phyloP scores from a whole-genome alignment of 2,797 vertebrate species.

The Rhodeus uyekii region DNA sequence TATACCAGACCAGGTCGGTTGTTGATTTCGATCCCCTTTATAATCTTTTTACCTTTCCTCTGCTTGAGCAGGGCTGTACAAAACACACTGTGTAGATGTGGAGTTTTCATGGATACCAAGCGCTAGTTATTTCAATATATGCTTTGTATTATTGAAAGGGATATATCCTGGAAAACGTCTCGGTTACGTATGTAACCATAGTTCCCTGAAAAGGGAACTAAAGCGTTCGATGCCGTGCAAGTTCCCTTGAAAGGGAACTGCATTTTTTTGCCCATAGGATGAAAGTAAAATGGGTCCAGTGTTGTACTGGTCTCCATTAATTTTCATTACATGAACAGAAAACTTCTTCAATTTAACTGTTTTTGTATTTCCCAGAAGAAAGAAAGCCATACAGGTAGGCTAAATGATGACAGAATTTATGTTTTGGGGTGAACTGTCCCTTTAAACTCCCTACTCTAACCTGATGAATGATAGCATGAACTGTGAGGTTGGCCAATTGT shows the following conservation, averaged over 20 bases:
- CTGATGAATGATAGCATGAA: neutral
- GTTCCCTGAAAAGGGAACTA: no score
- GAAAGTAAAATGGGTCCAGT: neutral
- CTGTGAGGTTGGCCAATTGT: neutral
- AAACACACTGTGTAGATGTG: neutral
- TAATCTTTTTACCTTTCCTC: conserved; percentile 20
- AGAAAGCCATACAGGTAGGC: neutral
- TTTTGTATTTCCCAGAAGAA: neutral
- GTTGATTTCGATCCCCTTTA: conserved; percentile 12
- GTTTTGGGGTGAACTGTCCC: neutral
- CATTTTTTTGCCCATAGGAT: neutral
- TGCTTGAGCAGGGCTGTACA: neutral
- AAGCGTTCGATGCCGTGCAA: no score
- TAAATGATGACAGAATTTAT: neutral
- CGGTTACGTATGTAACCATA: no score
- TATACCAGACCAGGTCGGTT: neutral
- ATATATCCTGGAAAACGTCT: neutral
- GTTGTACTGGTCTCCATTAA: neutral
- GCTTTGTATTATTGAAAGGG: conserved; percentile 7
- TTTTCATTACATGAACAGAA: neutral
- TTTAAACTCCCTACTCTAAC: neutral
- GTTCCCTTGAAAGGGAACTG: no score
- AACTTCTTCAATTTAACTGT: neutral
- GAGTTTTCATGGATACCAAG: conserved; percentile 8
- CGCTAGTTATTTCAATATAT: neutral